Base-by-base conservation (phyloP, 2,888 invertebrate genomes). In the Zhengitettix transpicula region DNA sequence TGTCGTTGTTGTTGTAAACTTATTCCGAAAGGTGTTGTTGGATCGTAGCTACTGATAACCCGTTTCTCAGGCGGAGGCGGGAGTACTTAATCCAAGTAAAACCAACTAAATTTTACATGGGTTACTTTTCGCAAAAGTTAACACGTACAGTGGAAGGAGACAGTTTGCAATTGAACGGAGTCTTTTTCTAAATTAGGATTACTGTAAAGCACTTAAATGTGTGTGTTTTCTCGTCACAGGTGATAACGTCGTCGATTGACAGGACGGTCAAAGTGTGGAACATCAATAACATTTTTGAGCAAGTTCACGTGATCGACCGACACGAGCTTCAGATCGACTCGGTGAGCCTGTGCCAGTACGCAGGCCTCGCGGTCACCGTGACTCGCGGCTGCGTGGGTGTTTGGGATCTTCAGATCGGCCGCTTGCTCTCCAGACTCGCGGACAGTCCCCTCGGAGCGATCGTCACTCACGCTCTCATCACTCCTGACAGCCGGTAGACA, bases 211-310 rank as follows among this genome's bases (percentile, higher is more conserved):
- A 28, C 28, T 28, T 28, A 5, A 28, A 28, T 28, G 28, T 28
- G 28, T 28, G 28, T 47, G 47, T 12, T 47, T 47, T 8, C n/a
- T 14, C 47, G 16, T 58, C 56, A n/a, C 63, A 89, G 71, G 85
- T 96, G 9, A 92, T 98, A 56, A 97, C 98, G 0, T 95, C 97
- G 0, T 97, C 97, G 0, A 95, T 98, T 56, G 98, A 99, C 73
- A 82, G 97, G 62, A 94, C 95, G 0, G 96, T 98, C 10, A 98
- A 98, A 78, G 94, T 97, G 8, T 98, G 98, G 98, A 98, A 98
- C 72, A 94, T 99, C 60, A 95, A 97, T 72, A 98, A 98, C 72
- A 97, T 98, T 65, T 94, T 96, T 69, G 97, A 98, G 70, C 94
- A 96, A 73, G 95, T 96, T 0, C 94, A 95, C 70, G 90, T 91